These are phyloP conservation scores for Sericinus montela DNA, from an alignment of 2,888 invertebrate genomes.

Conservation along the genomic window DNA sequence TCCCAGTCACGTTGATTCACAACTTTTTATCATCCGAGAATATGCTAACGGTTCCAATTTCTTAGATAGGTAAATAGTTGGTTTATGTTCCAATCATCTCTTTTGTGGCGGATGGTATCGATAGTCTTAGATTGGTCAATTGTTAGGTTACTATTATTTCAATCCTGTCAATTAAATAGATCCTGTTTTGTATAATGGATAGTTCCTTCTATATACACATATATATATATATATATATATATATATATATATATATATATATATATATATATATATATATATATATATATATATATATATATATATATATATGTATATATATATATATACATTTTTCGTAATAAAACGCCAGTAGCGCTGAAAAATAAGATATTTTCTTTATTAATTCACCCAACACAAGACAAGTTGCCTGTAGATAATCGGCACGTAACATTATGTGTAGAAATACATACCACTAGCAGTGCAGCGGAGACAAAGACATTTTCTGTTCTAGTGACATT, in stretches of 20 bases:
- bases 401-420: too few species aligned
- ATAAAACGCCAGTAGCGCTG: too few species aligned
- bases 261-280: too few species aligned
- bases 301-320: too few species aligned
- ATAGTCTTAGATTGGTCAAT: conserved; percentile 62
- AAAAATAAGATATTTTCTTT: too few species aligned
- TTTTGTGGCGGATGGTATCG: conserved; percentile 30
- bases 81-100: conserved; percentile 18
- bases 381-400: too few species aligned
- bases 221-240: too few species aligned
- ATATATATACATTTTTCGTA: too few species aligned
- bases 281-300: too few species aligned
- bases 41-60: conserved; percentile 1
- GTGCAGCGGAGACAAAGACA: conserved; percentile 33
- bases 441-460: too few species aligned
- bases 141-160: conserved; percentile 57
- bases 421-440: too few species aligned
- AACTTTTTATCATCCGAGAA: not conserved
- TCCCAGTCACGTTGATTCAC: conserved; percentile 22
- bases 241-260: too few species aligned
- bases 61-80: conserved; percentile 8
- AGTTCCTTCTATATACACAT: not conserved
- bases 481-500: conserved; percentile 38
- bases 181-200: conserved; percentile 7
- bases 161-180: conserved; percentile 66